Percentiles rank a stretch among this genome's conserved stretches.
phyloP scores from a whole-genome alignment of 2,797 vertebrate species.

The Anolis apletophallus region DNA sequence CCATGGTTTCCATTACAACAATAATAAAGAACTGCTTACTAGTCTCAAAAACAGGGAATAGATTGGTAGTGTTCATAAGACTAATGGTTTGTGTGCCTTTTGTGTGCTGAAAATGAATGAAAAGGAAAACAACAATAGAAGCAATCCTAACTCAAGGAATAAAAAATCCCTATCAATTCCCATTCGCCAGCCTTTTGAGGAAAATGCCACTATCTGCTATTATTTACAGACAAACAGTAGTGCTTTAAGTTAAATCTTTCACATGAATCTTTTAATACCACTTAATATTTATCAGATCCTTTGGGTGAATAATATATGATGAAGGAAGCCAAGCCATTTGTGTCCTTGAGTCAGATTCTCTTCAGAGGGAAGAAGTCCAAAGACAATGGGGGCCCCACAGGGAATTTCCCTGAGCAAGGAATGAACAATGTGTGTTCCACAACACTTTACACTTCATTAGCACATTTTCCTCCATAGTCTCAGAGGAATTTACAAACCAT shows the following conservation, averaged over 20 bases:
- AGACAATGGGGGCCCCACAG: neutral
- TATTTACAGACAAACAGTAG: neutral
- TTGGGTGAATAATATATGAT: slow-evolving; percentile 31
- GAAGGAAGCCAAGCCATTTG: slow-evolving; percentile 4
- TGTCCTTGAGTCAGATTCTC: slow-evolving; percentile 7
- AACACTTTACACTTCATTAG: slow-evolving; percentile 8
- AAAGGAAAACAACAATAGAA: slow-evolving; percentile 25
- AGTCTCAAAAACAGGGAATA: slow-evolving; percentile 45
- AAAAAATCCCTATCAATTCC: neutral
- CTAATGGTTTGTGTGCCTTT: slow-evolving; percentile 12
- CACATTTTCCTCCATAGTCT: slow-evolving; percentile 11
- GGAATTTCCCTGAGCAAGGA: slow-evolving; percentile 25
- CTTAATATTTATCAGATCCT: neutral
- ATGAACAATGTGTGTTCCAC: slow-evolving; percentile 4
- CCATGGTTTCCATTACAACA: slow-evolving; percentile 24
- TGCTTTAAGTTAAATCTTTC: neutral
- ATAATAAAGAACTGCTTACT: slow-evolving; percentile 24
- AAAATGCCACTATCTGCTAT: neutral
- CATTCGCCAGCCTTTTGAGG: neutral
- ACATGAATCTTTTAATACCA: slow-evolving; percentile 32
- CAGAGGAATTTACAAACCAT: slow-evolving; percentile 13
- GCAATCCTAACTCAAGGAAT: neutral
- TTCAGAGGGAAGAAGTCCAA: neutral
- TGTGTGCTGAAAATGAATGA: slow-evolving; percentile 25
- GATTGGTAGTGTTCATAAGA: slow-evolving; percentile 18